Evolutionary conservation across 1,140 invertebrate genomes (phyloP).

Genomic region (Heliconius hewitsoni): DNA sequence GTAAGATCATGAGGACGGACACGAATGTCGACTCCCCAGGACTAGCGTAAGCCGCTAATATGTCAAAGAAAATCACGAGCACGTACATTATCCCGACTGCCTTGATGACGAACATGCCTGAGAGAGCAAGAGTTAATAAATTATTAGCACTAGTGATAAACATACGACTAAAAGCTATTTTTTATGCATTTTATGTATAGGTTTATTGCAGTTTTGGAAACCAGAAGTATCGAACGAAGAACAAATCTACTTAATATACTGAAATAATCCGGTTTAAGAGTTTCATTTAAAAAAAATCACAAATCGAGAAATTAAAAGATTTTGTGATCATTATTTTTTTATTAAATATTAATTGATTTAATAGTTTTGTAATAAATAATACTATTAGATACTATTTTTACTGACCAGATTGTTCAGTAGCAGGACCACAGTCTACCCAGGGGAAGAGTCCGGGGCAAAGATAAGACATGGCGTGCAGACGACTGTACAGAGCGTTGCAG

Average conservation of each 20-base stretch:
- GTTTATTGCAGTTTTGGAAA: too few species aligned
- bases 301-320: too few species aligned
- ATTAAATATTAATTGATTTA: neutral
- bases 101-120: conserved; percentile 92
- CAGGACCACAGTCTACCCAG: conserved; percentile 92
- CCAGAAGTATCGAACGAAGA: too few species aligned
- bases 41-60: conserved; percentile 90
- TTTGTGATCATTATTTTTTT: too few species aligned
- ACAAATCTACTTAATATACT: too few species aligned
- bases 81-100: conserved; percentile 91
- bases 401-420: conserved; percentile 88
- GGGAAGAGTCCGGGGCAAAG: conserved; percentile 92
- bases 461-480: conserved; percentile 87
- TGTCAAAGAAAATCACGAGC: conserved; percentile 90
- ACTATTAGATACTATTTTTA: neutral
- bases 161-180: too few species aligned
- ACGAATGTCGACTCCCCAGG: conserved; percentile 86
- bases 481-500: conserved; percentile 83
- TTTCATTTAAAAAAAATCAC: too few species aligned
- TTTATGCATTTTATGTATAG: too few species aligned
- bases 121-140: neutral
- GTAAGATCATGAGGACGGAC: conserved; percentile 85
- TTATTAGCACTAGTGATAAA: neutral
- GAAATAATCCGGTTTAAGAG: too few species aligned
- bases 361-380: too few species aligned